These are phyloP conservation scores for Aegypius monachus DNA, from an alignment of 2,113 vertebrate genomes.

Conservation along the genomic window DNA sequence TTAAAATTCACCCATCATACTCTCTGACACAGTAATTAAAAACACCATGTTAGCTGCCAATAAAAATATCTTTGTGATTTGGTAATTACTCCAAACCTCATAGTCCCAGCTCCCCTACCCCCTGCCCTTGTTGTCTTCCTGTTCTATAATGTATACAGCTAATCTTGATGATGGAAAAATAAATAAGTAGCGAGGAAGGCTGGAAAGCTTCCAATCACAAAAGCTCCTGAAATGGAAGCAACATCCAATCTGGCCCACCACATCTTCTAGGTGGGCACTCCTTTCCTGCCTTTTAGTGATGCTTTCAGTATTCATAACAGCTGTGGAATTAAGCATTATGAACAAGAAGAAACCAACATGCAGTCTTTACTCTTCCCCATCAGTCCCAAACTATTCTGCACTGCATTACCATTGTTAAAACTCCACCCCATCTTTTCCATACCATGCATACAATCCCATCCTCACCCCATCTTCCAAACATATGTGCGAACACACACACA, in stretches of 20 bases:
- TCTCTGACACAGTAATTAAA: conserved; percentile 44
- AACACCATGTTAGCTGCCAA: not conserved
- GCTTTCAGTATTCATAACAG: conserved; percentile 17
- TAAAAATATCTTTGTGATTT: conserved; percentile 37
- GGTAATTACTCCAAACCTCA: not conserved
- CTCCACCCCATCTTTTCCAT: not conserved
- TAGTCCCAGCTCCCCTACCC: not conserved
- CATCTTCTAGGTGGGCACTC: not conserved
- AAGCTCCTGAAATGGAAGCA: not conserved
- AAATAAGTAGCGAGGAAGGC: not conserved
- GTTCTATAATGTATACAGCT: conserved; percentile 1
- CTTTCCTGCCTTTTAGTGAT: conserved; percentile 6
- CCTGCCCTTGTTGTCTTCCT: not conserved
- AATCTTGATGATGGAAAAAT: conserved; percentile 38
- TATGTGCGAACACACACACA: not conserved
- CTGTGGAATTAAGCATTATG: conserved; percentile 6
- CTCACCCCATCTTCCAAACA: not conserved
- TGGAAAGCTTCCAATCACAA: not conserved
- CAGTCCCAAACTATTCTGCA: not conserved
- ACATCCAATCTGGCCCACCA: not conserved
- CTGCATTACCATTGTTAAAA: conserved; percentile 54
- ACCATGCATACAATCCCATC: not conserved
- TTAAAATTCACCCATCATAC: conserved; percentile 22
- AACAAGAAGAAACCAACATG: not conserved
- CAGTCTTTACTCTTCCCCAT: not conserved